Percentiles rank a stretch among this genome's conserved stretches.
These are phyloP conservation scores for Phengaris arion DNA, from an alignment of 2,888 invertebrate species.

Conservation along the genomic window DNA sequence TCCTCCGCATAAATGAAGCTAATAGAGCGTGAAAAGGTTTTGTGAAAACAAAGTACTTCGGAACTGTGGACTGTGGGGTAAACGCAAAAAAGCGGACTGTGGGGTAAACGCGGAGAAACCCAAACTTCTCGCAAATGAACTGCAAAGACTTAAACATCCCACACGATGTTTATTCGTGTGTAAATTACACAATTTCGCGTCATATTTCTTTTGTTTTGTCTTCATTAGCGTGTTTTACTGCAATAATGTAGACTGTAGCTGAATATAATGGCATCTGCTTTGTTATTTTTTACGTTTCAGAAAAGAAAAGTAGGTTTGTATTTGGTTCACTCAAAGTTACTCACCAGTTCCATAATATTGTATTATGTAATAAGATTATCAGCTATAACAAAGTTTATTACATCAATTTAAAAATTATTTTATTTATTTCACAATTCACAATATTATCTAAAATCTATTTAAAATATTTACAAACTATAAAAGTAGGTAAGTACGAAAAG, in stretches of 20 bases:
- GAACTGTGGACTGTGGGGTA: constrained; percentile 40
- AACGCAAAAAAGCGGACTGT: constrained; percentile 49
- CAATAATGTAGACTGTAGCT: neutral
- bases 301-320: neutral
- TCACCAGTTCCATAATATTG: neutral
- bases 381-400: too few relatives aligned
- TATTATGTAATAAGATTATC: too few relatives aligned
- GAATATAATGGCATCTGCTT: neutral
- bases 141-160: constrained; percentile 12
- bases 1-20: constrained; percentile 39
- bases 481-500: too few relatives aligned
- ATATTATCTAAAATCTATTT: too few relatives aligned
- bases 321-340: neutral
- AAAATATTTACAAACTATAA: too few relatives aligned
- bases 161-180: constrained; percentile 7
- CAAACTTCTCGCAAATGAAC: constrained; percentile 14
- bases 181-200: constrained; percentile 11
- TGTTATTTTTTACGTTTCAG: neutral
- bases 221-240: constrained; percentile 5
- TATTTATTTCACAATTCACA: too few relatives aligned
- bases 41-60: constrained; percentile 59
- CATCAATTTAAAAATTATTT: too few relatives aligned
- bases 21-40: constrained; percentile 53
- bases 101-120: neutral
- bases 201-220: constrained; percentile 20